Evolutionary conservation across 2,888 invertebrate species (phyloP).

Genomic region (Leptinotarsa peninsularis): DNA sequence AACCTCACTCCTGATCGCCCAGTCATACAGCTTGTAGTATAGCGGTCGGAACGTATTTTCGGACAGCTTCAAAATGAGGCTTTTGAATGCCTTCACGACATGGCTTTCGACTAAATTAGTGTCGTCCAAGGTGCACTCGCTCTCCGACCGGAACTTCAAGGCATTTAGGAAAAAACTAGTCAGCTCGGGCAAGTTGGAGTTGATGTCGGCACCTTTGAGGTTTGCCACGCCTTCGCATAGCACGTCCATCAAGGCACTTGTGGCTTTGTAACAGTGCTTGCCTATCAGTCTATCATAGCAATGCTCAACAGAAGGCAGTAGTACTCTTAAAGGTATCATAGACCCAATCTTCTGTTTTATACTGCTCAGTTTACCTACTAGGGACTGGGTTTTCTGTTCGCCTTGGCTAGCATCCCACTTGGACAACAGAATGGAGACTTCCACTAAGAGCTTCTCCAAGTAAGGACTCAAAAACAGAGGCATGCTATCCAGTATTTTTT

Average conservation of each 20-base stretch:
- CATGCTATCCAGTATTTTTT: constrained; percentile 85
- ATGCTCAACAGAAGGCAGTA: constrained; percentile 80
- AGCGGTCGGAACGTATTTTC: constrained; percentile 91
- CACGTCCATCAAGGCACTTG: constrained; percentile 81
- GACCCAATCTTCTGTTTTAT: constrained; percentile 77
- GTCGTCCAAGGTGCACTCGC: constrained; percentile 62
- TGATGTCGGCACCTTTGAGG: constrained; percentile 74
- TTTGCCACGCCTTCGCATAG: constrained; percentile 78
- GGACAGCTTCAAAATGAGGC: constrained; percentile 86
- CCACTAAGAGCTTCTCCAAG: constrained; percentile 77
- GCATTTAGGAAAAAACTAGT: constrained; percentile 81
- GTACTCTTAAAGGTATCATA: constrained; percentile 78
- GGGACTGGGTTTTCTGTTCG: constrained; percentile 63
- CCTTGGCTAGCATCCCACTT: constrained; percentile 46
- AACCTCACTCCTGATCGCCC: constrained; percentile 79
- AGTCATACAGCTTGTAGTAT: constrained; percentile 87
- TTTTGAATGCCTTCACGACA: constrained; percentile 82
- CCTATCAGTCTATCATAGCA: constrained; percentile 74
- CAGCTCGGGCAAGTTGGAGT: constrained; percentile 75
- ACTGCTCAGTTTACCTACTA: constrained; percentile 71
- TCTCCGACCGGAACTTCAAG: constrained; percentile 75
- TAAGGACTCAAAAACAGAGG: constrained; percentile 89
- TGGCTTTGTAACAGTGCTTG: constrained; percentile 72
- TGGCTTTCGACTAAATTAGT: constrained; percentile 77
- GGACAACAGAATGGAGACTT: constrained; percentile 70